A percentile compares a stretch with the other conserved stretches of the same genome.
phyloP scores from a whole-genome alignment of 2,888 invertebrate species.

The Dysmachus trigonus region DNA sequence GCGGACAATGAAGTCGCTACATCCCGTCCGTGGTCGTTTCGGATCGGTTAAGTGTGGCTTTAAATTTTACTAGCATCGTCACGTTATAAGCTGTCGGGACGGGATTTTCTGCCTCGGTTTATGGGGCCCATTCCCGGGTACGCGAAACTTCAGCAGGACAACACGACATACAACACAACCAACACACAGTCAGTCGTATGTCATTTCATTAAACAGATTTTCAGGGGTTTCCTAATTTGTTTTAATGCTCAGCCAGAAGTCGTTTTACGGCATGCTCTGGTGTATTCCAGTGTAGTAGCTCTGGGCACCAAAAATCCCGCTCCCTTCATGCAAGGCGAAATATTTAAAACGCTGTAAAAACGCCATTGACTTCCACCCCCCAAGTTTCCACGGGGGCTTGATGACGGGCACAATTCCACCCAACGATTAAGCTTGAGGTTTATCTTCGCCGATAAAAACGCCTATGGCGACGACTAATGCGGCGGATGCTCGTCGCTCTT shows the following conservation, averaged over 20 bases:
- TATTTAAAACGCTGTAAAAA: constrained; percentile 23
- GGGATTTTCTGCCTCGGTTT: not conserved
- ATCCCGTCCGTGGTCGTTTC: not conserved
- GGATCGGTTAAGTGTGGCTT: constrained; percentile 18
- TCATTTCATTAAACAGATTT: constrained; percentile 34
- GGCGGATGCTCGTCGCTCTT: not conserved
- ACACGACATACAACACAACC: not conserved
- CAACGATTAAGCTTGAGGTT: not conserved
- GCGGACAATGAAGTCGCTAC: not conserved
- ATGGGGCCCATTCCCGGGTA: not conserved
- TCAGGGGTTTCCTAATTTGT: constrained; percentile 9
- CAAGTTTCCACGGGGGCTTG: not conserved
- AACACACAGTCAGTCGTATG: not conserved
- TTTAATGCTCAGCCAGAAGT: not conserved
- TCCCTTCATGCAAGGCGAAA: not conserved
- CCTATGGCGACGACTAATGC: not conserved
- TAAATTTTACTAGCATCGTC: constrained; percentile 22
- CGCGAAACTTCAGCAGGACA: not conserved
- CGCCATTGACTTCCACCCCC: not conserved
- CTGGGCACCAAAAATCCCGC: not conserved
- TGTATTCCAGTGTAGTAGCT: not conserved
- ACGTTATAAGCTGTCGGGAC: not conserved
- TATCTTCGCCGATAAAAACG: constrained; percentile 4
- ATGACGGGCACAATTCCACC: not conserved
- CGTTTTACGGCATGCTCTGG: not conserved